Evolutionary conservation across 2,113 vertebrate genomes (phyloP).

Genomic region (Pseudopipra pipra): DNA sequence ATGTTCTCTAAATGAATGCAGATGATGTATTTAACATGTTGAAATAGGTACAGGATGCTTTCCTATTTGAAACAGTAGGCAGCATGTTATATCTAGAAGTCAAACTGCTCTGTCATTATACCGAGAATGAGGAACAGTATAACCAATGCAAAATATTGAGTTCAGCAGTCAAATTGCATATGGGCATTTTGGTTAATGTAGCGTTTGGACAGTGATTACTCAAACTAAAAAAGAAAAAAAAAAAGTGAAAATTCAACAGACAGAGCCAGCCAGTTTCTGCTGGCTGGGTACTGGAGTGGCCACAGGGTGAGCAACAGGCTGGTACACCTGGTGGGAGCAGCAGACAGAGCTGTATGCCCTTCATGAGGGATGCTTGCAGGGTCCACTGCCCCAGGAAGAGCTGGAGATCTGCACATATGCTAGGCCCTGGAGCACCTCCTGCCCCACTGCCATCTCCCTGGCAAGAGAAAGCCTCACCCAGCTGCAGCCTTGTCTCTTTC

Average conservation of each 20-base stretch:
- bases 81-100: background rate
- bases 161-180: background rate
- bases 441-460: background rate
- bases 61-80: background rate
- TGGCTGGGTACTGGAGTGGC: no score
- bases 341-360: accelerated
- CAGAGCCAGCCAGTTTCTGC: background rate
- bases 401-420: background rate
- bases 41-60: background rate
- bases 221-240: background rate
- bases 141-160: background rate
- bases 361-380: background rate
- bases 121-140: background rate
- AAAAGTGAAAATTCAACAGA: background rate
- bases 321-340: background rate
- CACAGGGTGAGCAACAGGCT: accelerated
- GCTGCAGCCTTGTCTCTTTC: background rate
- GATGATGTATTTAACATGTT: background rate
- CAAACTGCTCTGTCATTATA: background rate
- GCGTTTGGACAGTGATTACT: background rate
- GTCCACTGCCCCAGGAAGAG: background rate
- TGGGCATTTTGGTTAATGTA: background rate
- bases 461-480: background rate
- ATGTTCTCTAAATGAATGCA: background rate
- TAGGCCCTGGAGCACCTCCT: accelerated